Evolutionary conservation across 2,888 invertebrate genomes (phyloP).

Genomic region (Diploptera punctata): DNA sequence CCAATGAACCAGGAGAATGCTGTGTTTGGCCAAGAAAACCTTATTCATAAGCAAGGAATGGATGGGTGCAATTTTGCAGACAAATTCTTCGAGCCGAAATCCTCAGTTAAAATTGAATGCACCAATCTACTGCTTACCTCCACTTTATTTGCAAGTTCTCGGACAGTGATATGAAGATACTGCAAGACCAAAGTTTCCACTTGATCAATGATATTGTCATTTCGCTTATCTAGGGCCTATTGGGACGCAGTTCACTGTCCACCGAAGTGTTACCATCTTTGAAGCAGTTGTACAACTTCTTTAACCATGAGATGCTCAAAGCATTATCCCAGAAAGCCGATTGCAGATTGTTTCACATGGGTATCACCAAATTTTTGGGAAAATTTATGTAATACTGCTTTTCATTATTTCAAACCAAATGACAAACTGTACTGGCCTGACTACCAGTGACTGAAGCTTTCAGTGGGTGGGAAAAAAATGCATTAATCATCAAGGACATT

Average conservation of each 20-base stretch:
- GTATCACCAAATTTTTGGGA: not conserved
- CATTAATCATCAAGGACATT: no score
- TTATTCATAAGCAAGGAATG: not conserved
- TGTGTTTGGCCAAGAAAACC: not conserved
- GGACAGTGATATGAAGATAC: conserved; percentile 13
- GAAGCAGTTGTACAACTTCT: not conserved
- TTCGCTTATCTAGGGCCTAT: not conserved
- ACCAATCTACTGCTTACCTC: conserved; percentile 16
- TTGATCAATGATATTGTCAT: conserved; percentile 20
- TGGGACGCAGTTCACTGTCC: not conserved
- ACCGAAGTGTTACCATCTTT: conserved; percentile 4
- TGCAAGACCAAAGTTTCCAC: conserved; percentile 7
- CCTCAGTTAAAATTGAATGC: not conserved
- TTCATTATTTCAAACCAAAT: not conserved
- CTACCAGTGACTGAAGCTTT: not conserved
- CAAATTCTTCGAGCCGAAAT: not conserved
- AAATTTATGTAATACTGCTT: not conserved
- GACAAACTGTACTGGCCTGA: not conserved
- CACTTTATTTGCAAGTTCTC: conserved; percentile 20
- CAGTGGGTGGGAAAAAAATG: not conserved
- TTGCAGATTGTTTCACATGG: not conserved
- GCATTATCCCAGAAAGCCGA: not conserved
- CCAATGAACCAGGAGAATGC: not conserved
- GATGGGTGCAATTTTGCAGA: not conserved
- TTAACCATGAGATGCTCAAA: not conserved